Evolutionary conservation across 2,888 invertebrate genomes (phyloP).

Genomic region (Troilus luridus): DNA sequence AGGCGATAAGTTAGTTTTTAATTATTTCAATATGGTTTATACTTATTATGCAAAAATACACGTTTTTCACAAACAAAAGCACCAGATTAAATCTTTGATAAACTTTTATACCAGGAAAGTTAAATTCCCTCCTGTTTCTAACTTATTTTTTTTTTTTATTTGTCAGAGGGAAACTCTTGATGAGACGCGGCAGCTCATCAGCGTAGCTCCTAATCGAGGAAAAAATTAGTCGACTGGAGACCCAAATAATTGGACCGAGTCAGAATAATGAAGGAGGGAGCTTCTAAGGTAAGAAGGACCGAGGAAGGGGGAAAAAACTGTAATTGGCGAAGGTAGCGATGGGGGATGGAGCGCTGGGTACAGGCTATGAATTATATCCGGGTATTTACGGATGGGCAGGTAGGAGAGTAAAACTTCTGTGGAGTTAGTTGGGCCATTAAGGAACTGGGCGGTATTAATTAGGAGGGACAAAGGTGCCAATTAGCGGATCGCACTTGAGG

Average conservation of each 20-base stretch:
- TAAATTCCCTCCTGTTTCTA: background rate
- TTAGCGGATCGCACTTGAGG: background rate
- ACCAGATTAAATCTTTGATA: background rate
- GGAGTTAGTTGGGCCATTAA: background rate
- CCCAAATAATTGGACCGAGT: conserved; percentile 37
- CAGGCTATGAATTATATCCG: conserved; percentile 8
- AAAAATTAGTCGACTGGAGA: conserved; percentile 41
- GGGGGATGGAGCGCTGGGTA: background rate
- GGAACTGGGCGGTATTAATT: conserved; percentile 12
- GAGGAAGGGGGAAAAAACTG: background rate
- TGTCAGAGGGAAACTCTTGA: conserved; percentile 36
- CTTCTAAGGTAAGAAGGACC: conserved; percentile 15
- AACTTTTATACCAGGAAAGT: background rate
- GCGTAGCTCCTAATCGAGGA: conserved; percentile 22
- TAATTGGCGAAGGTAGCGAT: conserved; percentile 14
- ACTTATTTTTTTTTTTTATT: background rate
- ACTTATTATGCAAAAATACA: background rate
- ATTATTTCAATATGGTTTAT: no score
- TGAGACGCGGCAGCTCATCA: conserved; percentile 13
- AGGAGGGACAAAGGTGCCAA: conserved; percentile 17
- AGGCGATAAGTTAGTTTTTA: no score
- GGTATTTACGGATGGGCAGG: conserved; percentile 29
- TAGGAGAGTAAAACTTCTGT: conserved; percentile 18
- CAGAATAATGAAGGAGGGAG: conserved; percentile 36
- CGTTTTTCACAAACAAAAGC: background rate